phyloP scores from a whole-genome alignment of 2,797 vertebrate genomes.

The Discoglossus pictus region DNA sequence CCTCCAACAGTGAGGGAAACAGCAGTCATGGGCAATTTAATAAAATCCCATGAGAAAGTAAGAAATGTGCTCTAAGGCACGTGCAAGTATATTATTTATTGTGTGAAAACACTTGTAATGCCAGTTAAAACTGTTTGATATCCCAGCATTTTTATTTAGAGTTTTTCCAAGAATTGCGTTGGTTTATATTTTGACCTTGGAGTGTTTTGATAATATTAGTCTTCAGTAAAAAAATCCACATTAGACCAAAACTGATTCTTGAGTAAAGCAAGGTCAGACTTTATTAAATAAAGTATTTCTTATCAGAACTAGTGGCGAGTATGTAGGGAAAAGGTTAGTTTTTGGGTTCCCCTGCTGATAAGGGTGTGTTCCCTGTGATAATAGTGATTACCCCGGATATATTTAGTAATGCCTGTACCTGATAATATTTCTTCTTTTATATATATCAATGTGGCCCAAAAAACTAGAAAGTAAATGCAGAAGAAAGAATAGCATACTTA shows the following conservation, averaged over 20 bases:
- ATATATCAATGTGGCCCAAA: no score
- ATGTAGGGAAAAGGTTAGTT: no score
- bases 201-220: neutral
- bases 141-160: neutral
- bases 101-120: slow-evolving; percentile 16
- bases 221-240: neutral
- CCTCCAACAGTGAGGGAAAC: slow-evolving; percentile 15
- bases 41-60: slow-evolving; percentile 11
- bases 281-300: no score
- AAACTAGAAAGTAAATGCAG: no score
- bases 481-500: no score
- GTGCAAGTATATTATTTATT: neutral
- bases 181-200: neutral
- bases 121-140: neutral
- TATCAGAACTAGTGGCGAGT: no score
- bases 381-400: no score
- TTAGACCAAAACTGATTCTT: neutral
- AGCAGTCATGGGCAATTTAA: slow-evolving; percentile 8
- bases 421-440: no score
- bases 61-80: slow-evolving; percentile 13
- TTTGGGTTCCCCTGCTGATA: no score
- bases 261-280: no score
- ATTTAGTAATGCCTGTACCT: no score
- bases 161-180: neutral
- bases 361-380: no score